Percentiles rank a stretch among this genome's conserved stretches.
Evolutionary conservation across 2,113 vertebrate species (phyloP).

Genomic region (Sphaerodactylus townsendi): DNA sequence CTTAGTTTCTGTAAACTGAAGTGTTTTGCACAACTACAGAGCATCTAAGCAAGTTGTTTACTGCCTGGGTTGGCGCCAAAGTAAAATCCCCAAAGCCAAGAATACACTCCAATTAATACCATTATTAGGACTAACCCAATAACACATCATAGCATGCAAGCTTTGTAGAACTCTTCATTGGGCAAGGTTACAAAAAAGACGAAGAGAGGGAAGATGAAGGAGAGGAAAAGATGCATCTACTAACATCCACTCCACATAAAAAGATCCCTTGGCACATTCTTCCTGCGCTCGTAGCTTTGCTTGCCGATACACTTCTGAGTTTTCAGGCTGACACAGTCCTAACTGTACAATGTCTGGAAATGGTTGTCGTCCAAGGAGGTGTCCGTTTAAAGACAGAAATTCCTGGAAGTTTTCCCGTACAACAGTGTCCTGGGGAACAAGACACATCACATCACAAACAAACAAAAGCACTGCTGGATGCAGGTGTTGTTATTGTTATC

Average conservation of each 20-base stretch:
- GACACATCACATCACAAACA: constrained; percentile 35
- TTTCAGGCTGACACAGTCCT: constrained; percentile 86
- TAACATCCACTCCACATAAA: constrained; percentile 95
- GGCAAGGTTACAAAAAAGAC: no score
- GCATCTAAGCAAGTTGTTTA: no score
- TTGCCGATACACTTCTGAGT: constrained; percentile 89
- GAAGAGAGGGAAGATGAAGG: background rate
- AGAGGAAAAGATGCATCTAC: constrained; percentile 44
- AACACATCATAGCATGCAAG: no score
- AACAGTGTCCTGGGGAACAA: constrained; percentile 79
- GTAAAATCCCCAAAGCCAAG: background rate
- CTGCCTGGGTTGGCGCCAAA: no score
- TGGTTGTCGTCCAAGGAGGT: constrained; percentile 90
- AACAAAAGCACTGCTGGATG: background rate
- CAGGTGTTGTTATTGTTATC: constrained; percentile 32
- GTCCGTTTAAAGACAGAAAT: constrained; percentile 93
- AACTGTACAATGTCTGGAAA: constrained; percentile 92
- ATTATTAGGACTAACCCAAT: no score
- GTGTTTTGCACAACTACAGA: no score
- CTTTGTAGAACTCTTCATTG: no score
- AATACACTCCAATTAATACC: no score
- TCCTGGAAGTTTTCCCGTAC: constrained; percentile 92
- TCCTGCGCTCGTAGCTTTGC: constrained; percentile 82
- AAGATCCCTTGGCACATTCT: constrained; percentile 69
- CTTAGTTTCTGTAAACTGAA: no score